Evolutionary conservation across 1,140 invertebrate genomes (phyloP).

Genomic region (Alviniconcha marisindica): DNA sequence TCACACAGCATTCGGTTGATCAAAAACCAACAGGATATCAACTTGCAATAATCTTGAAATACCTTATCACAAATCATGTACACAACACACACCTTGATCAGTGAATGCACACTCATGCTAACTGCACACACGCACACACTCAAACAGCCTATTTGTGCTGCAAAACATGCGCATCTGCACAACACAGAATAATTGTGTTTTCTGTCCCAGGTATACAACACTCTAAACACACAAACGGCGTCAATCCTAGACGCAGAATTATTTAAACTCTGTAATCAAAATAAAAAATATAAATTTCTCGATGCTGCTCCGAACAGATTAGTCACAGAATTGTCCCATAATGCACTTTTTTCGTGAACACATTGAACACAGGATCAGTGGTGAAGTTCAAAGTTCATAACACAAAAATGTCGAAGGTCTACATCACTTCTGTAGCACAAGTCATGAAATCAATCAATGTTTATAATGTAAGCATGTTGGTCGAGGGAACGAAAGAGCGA

Average conservation of each 20-base stretch:
- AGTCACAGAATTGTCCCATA: slow-evolving; percentile 11
- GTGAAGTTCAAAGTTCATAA: slow-evolving; percentile 24
- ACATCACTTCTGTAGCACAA: slow-evolving; percentile 1
- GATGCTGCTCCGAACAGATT: not conserved
- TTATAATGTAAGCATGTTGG: not conserved
- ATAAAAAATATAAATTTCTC: not conserved
- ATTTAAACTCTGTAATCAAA: not conserved
- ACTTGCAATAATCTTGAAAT: no score
- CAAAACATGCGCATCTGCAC: no score
- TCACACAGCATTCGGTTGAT: no score
- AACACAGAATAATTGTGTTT: no score
- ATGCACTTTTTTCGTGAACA: slow-evolving; percentile 28
- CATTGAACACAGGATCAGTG: slow-evolving; percentile 29
- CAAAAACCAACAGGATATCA: no score
- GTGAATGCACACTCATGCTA: not conserved
- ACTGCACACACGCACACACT: not conserved
- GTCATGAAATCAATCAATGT: not conserved
- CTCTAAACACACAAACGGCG: not conserved
- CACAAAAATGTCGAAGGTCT: not conserved
- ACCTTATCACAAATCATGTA: not conserved
- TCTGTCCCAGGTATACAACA: no score
- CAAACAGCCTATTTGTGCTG: not conserved
- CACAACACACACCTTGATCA: not conserved
- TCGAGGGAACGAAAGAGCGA: not conserved
- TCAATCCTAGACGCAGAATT: not conserved